Base-by-base conservation (phyloP, 2,113 vertebrate genomes). In the Lathamus discolor region DNA sequence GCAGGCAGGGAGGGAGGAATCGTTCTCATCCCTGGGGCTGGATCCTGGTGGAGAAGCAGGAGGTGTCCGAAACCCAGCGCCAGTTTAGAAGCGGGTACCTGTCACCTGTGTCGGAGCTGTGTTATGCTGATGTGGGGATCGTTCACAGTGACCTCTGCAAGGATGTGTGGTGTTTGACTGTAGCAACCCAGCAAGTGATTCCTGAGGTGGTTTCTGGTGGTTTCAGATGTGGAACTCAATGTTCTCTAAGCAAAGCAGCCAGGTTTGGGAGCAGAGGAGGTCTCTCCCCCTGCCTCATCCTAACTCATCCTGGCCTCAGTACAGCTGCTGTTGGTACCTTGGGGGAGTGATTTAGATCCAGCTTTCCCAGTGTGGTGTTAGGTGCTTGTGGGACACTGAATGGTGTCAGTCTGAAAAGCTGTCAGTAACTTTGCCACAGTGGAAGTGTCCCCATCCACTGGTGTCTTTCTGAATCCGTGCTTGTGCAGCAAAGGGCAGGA, bases 91-190 rank as follows among this genome's bases (percentile, higher is more conserved):
- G 39, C 5, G 70, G 77, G 62, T 55, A 33, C 86, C 81, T 79
- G 89, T 67, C 10, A 2, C 39, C 19, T 9, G 17, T 23, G 55
- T 52, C 35, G 69, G 49, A 69, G 64, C 69, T 35, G 43, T 14
- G 5, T 19, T 18, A 3, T 1, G 2, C 69, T 66, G 44, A 2
- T 39, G 39, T 73, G 46, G 2, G 11, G 70, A 4, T 64, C 29
- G 35, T 81, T 39, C 49, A 4, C 17, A 39, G 54, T 25, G 80
- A 83, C 48, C 70, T 76, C 59, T 61, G 74, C n/a, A 8, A 70
- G 92, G 86, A 28, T 0, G 0, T 10, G 48, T 29, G 41, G 8
- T 1, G 6, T 23, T 11, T 3, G 44, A 0, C 22, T 37, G 62
- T 70, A 75, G 80, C 63, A 28, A 4, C 20, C 51, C 46, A 4